Evolutionary conservation across 1,140 invertebrate genomes (phyloP).

Genomic region (Polyergus mexicanus): DNA sequence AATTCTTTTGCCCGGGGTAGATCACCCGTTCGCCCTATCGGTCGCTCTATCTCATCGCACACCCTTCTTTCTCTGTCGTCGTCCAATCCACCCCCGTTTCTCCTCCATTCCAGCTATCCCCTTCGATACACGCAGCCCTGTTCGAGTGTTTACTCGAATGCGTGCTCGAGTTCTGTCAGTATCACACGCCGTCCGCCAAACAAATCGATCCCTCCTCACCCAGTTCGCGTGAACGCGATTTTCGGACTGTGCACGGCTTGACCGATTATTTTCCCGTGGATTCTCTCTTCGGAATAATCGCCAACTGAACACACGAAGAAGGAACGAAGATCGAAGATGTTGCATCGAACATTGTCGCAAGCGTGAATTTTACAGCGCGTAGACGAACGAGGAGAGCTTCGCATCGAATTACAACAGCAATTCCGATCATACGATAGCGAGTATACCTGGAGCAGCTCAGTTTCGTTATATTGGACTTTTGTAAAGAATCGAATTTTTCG

Average conservation of each 20-base stretch:
- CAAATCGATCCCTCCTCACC: constrained; percentile 70
- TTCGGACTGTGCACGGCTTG: constrained; percentile 16
- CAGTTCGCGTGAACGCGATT: constrained; percentile 30
- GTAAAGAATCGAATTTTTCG: constrained; percentile 6
- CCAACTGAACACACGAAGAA: not conserved
- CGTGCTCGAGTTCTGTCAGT: constrained; percentile 74
- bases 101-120: not conserved
- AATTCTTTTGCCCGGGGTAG: constrained; percentile 64
- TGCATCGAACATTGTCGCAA: not conserved
- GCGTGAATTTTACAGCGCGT: not conserved
- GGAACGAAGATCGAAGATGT: not conserved
- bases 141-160: constrained; percentile 74
- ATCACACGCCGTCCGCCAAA: constrained; percentile 71
- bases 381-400: not conserved
- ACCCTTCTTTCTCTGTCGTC: not conserved
- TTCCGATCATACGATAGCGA: not conserved
- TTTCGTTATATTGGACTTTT: not conserved
- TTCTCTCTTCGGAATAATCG: constrained; percentile 21
- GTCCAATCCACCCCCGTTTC: not conserved
- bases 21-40: constrained; percentile 31
- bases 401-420: not conserved
- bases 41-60: constrained; percentile 33
- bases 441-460: not conserved
- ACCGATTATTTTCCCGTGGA: constrained; percentile 54
- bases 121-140: constrained; percentile 1